Conservation (phyloP, 1,140 invertebrate species). For the Ephestia elutella region DNA sequence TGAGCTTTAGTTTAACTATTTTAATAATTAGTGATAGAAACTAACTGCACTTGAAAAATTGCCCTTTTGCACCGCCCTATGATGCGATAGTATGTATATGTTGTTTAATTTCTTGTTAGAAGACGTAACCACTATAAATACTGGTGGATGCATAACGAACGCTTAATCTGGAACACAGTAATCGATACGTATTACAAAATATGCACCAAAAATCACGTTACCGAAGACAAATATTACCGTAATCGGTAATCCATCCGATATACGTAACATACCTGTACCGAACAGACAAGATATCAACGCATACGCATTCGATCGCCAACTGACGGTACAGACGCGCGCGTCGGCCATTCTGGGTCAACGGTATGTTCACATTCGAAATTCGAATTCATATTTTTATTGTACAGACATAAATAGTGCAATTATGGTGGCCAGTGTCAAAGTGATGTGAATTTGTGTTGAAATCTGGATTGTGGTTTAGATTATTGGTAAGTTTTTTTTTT, state of each 20-base stretch:
- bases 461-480: slow-evolving; percentile 13
- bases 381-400: slow-evolving; percentile 16
- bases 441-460: slow-evolving; percentile 13
- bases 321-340: slow-evolving; percentile 43
- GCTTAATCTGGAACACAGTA: not conserved
- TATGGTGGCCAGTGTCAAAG: slow-evolving; percentile 9
- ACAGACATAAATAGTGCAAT: slow-evolving; percentile 15
- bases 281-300: slow-evolving; percentile 32
- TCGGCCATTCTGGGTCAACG: slow-evolving; percentile 34
- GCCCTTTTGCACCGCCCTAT: too few species aligned
- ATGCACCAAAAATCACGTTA: slow-evolving; percentile 27
- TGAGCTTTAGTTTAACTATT: too few species aligned
- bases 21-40: too few species aligned
- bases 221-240: slow-evolving; percentile 58
- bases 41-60: too few species aligned
- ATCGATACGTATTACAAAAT: slow-evolving; percentile 5
- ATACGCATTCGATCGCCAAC: slow-evolving; percentile 48
- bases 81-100: too few species aligned
- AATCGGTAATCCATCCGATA: slow-evolving; percentile 24
- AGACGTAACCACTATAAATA: too few species aligned
- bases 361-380: slow-evolving; percentile 23
- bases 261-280: slow-evolving; percentile 25
- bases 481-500: not conserved
- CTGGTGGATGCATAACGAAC: too few species aligned
- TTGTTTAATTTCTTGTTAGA: too few species aligned